phyloP scores from a whole-genome alignment of 2,888 invertebrate genomes.

The Pherbina coryleti region DNA sequence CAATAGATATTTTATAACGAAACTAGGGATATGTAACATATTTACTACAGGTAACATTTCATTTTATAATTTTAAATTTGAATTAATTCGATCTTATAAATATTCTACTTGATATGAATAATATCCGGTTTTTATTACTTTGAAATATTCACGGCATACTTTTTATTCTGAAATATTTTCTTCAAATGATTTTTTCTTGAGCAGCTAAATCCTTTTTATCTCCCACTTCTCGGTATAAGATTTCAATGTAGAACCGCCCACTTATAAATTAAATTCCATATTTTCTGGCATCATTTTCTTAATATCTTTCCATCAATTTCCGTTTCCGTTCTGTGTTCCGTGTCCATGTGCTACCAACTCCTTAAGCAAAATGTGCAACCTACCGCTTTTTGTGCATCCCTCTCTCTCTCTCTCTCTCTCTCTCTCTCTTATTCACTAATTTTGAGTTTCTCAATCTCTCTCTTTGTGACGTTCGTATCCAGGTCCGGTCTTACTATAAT shows the following conservation, averaged over 20 bases:
- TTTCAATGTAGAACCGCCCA: background rate
- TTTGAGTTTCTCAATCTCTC: background rate
- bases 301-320: constrained; percentile 23
- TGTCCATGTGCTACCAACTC: background rate
- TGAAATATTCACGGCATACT: background rate
- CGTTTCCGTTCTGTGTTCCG: background rate
- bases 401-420: background rate
- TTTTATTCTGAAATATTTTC: background rate
- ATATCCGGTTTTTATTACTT: background rate
- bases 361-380: background rate
- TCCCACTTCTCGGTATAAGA: background rate
- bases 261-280: background rate
- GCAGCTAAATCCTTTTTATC: background rate
- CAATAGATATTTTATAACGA: too few relatives aligned
- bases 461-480: background rate
- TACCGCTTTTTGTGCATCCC: background rate
- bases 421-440: too few relatives aligned
- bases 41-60: too few relatives aligned
- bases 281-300: background rate
- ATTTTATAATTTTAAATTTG: too few relatives aligned
- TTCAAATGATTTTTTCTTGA: background rate
- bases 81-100: too few relatives aligned
- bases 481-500: background rate
- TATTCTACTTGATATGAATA: background rate
- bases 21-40: too few relatives aligned